These are phyloP conservation scores for Mastigias papua DNA, from an alignment of 30 jellyfish, hydroid and myxozoan species.

Conservation along the genomic window DNA sequence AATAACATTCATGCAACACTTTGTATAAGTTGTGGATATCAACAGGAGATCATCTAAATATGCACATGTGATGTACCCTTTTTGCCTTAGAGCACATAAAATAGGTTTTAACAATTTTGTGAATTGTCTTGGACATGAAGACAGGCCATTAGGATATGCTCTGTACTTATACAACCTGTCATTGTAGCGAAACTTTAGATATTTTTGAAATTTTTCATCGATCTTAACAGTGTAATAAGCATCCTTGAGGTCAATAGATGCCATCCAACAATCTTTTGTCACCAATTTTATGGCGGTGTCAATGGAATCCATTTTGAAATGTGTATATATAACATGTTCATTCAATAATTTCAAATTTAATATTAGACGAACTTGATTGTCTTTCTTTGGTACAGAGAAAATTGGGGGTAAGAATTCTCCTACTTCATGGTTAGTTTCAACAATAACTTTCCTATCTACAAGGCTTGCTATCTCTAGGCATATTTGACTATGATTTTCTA, in stretches of 20 bases:
- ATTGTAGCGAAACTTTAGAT: not conserved
- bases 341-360: not conserved
- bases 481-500: not conserved
- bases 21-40: too few species aligned
- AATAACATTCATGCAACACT: too few species aligned
- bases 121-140: too few species aligned
- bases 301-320: not conserved
- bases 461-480: not conserved
- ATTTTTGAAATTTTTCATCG: not conserved
- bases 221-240: not conserved
- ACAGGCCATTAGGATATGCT: not conserved
- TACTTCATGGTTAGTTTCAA: not conserved
- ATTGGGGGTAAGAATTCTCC: not conserved
- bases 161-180: not conserved
- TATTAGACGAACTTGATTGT: not conserved
- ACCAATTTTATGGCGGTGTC: not conserved
- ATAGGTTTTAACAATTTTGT: too few species aligned
- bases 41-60: too few species aligned
- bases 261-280: not conserved
- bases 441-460: not conserved
- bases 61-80: too few species aligned
- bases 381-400: not conserved
- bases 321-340: not conserved
- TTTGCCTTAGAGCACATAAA: too few species aligned
- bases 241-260: not conserved